Percentiles rank a stretch among this genome's conserved stretches.
Evolutionary conservation across 2,888 invertebrate genomes (phyloP).

Genomic region (Dascillus cervinus): DNA sequence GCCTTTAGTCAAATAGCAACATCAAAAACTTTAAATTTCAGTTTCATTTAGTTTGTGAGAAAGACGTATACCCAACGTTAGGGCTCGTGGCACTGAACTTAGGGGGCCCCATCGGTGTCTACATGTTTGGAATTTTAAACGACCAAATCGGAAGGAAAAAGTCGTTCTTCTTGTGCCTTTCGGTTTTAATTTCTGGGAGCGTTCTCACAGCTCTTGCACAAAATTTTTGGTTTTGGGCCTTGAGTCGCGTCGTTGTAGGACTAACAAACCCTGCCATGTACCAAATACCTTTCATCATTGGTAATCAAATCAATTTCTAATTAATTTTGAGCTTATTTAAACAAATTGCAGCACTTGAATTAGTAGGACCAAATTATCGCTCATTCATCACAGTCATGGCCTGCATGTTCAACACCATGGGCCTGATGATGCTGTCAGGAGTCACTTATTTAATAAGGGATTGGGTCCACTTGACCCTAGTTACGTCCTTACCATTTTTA

Average conservation of each 20-base stretch:
- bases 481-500: slow-evolving; percentile 78
- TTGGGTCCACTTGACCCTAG: slow-evolving; percentile 74
- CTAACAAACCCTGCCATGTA: slow-evolving; percentile 87
- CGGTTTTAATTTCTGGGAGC: slow-evolving; percentile 72
- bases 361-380: slow-evolving; percentile 85
- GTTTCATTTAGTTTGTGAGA: slow-evolving; percentile 86
- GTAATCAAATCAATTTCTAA: slow-evolving; percentile 46
- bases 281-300: slow-evolving; percentile 91
- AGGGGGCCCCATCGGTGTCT: slow-evolving; percentile 86
- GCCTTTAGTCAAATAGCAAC: too few species aligned
- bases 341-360: slow-evolving; percentile 66
- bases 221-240: slow-evolving; percentile 77
- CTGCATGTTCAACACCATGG: slow-evolving; percentile 82
- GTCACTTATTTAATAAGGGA: slow-evolving; percentile 80
- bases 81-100: slow-evolving; percentile 79
- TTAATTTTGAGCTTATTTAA: too few species aligned
- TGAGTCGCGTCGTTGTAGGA: slow-evolving; percentile 76
- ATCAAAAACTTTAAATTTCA: slow-evolving; percentile 51
- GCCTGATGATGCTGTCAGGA: slow-evolving; percentile 72
- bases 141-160: slow-evolving; percentile 80
- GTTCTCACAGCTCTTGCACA: slow-evolving; percentile 70
- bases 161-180: slow-evolving; percentile 79
- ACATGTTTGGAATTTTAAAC: slow-evolving; percentile 77
- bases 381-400: slow-evolving; percentile 91
- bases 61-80: slow-evolving; percentile 79